These are phyloP conservation scores for Nebria ingens DNA, from an alignment of 1,140 invertebrate species.

Conservation along the genomic window DNA sequence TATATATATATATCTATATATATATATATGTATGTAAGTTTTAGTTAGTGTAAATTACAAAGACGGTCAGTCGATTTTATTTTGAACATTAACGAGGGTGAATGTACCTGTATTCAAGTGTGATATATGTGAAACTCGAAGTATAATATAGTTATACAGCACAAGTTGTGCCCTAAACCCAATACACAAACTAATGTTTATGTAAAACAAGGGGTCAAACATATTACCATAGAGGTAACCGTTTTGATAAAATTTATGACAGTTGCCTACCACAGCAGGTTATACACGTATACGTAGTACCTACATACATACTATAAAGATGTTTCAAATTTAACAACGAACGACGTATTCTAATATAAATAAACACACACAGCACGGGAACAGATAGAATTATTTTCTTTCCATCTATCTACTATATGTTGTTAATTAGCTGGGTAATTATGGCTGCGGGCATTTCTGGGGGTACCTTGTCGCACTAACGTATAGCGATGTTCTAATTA, in stretches of 20 bases:
- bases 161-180: too few relatives aligned
- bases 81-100: too few relatives aligned
- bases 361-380: background rate
- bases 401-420: background rate
- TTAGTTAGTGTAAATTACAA: too few relatives aligned
- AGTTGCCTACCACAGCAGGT: background rate
- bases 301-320: background rate
- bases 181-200: background rate
- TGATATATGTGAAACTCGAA: slow-evolving; percentile 5
- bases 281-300: background rate
- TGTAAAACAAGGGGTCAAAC: slow-evolving; percentile 3
- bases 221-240: background rate
- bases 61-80: too few relatives aligned
- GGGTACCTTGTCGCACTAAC: background rate
- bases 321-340: too few relatives aligned
- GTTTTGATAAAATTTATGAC: too few relatives aligned
- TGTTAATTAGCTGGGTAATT: background rate
- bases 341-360: background rate
- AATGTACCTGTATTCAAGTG: too few relatives aligned
- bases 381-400: background rate
- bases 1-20: too few relatives aligned
- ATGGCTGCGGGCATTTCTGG: background rate
- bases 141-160: background rate
- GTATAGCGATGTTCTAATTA: slow-evolving; percentile 2
- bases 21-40: too few relatives aligned